Base-by-base conservation (phyloP, 2,888 invertebrate genomes). In the Acronicta aceris region DNA sequence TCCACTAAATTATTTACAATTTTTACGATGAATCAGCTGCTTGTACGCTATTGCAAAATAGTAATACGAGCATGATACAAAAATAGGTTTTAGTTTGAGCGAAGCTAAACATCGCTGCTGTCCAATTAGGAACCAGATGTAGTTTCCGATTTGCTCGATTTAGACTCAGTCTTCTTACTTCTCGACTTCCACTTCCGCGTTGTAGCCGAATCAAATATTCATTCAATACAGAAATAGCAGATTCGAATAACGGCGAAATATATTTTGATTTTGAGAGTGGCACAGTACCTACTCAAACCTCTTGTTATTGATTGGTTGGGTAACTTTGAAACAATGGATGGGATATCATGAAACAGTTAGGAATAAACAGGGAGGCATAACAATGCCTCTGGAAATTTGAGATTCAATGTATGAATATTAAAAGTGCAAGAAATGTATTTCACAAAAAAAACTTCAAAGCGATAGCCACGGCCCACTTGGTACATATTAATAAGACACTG, bases 91-190 rank as follows among this genome's bases (percentile, higher is more conserved):
- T 41, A 38, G 58, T 62, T 69, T 70, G 65, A 70, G 81, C 76
- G 65, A 72, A 77, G 65, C 67, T 73, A 68, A 80, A 74, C 81
- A 76, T 81, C 71, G 82, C 79, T 70, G 68, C 84, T 87, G 85
- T 87, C 85, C 83, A 87, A 88, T 88, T 86, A 85, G 61, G 63
- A 43, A 47, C 64, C 62, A 65, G 69, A 71, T 69, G 74, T 68
- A 79, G 82, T 81, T 81, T 81, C 67, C 76, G 74, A 79, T 73
- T 79, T 76, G 80, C 86, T 79, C 69, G 77, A 89, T 89, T 85
- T 88, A 89, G 89, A 83, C 72, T 59, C 48, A 60, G 68, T 63
- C 73, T 83, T 71, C 83, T 85, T 82, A 74, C 72, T 74, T 73
- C 70, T 56, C 60, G 61, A 53, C 47, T 59, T 62, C 56, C 54